Conservation (phyloP, 2,888 invertebrate species). For the Phasia obesa region DNA sequence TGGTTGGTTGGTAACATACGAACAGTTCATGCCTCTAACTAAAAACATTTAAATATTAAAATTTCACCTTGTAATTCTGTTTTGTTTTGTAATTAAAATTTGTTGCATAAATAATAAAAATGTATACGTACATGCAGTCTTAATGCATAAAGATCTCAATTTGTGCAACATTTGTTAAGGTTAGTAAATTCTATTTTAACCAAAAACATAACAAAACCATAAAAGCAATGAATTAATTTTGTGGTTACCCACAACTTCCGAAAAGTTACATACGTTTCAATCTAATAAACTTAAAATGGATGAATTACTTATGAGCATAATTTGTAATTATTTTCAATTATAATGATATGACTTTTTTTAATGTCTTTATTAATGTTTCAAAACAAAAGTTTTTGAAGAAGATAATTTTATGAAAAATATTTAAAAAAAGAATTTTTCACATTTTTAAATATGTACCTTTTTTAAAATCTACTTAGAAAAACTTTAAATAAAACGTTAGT, state of each 20-base stretch:
- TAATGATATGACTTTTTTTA: too few relatives aligned
- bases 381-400: too few relatives aligned
- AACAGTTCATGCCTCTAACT: conserved; percentile 2
- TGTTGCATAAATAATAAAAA: conserved; percentile 45
- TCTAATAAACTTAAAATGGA: conserved; percentile 49
- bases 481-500: too few relatives aligned
- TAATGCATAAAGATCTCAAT: not conserved
- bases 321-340: too few relatives aligned
- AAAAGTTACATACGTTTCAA: conserved; percentile 32
- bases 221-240: conserved; percentile 37
- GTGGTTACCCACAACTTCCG: conserved; percentile 49
- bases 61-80: conserved; percentile 50
- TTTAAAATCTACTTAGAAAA: too few relatives aligned
- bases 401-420: too few relatives aligned
- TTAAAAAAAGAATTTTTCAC: too few relatives aligned
- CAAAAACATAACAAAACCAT: not conserved
- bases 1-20: conserved; percentile 18
- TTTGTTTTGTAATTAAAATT: conserved; percentile 32
- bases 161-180: not conserved
- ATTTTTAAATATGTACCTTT: too few relatives aligned
- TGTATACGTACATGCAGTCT: too few relatives aligned
- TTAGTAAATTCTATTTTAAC: conserved; percentile 1
- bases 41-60: conserved; percentile 34
- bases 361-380: too few relatives aligned
- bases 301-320: too few relatives aligned